These are phyloP conservation scores for Enteromius thamalakanensis DNA, from an alignment of 2,797 vertebrate genomes.

Conservation along the genomic window DNA sequence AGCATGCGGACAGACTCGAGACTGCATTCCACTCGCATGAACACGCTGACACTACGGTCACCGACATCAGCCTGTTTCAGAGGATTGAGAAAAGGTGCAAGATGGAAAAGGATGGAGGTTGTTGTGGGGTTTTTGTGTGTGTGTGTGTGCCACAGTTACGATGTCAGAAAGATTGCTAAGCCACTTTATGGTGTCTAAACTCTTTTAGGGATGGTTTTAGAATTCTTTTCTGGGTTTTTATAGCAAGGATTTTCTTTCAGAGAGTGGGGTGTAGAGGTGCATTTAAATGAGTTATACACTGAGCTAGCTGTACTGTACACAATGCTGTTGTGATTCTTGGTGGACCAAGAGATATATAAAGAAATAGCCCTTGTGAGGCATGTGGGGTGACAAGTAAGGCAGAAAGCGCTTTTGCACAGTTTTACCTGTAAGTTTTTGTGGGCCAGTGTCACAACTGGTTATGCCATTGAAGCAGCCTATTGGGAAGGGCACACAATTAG, in stretches of 20 bases:
- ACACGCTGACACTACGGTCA: slow-evolving; percentile 79
- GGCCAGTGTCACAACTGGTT: slow-evolving; percentile 30
- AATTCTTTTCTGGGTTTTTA: slow-evolving; percentile 47
- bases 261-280: slow-evolving; percentile 44
- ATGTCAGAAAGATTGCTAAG: slow-evolving; percentile 64
- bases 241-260: slow-evolving; percentile 29
- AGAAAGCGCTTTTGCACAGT: slow-evolving; percentile 82
- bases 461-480: slow-evolving; percentile 12
- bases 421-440: slow-evolving; percentile 65
- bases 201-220: slow-evolving; percentile 67
- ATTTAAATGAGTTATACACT: slow-evolving; percentile 75
- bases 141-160: slow-evolving; percentile 55
- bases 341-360: background rate
- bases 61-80: slow-evolving; percentile 66
- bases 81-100: slow-evolving; percentile 26
- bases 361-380: slow-evolving; percentile 8
- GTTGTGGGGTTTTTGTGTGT: background rate
- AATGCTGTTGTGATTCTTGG: slow-evolving; percentile 63
- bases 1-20: slow-evolving; percentile 88
- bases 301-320: slow-evolving; percentile 78
- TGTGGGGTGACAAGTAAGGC: slow-evolving; percentile 59
- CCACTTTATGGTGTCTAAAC: slow-evolving; percentile 70
- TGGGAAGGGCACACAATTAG: background rate
- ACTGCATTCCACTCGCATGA: slow-evolving; percentile 81
- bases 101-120: slow-evolving; percentile 57